These are phyloP conservation scores for Ophioderma brevispina DNA, from an alignment of 35 echinoderm and acorn worm species.

Conservation along the genomic window DNA sequence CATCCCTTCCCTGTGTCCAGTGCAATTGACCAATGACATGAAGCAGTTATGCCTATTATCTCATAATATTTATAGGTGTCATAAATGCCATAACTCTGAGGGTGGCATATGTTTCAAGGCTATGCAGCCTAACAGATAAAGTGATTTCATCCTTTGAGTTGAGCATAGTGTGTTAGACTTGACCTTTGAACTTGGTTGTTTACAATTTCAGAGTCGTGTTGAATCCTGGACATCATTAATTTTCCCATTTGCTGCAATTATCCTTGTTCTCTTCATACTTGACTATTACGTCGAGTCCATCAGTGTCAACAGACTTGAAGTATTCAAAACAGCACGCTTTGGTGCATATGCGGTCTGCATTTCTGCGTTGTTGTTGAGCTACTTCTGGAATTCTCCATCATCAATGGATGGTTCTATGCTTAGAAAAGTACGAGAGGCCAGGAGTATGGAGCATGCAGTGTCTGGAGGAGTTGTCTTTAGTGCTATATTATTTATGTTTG, in stretches of 20 bases:
- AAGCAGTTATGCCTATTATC: too few species aligned
- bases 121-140: too few species aligned
- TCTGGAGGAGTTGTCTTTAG: conserved; percentile 89
- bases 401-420: conserved; percentile 6
- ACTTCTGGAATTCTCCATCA: conserved; percentile 35
- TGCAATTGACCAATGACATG: too few species aligned
- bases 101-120: too few species aligned
- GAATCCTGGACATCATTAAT: conserved; percentile 75
- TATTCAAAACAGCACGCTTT: conserved; percentile 74
- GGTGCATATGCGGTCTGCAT: conserved; percentile 60
- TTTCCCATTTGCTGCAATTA: conserved; percentile 72
- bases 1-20: too few species aligned
- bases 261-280: conserved; percentile 77
- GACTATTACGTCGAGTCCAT: conserved; percentile 95
- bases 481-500: conserved; percentile 78
- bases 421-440: neutral
- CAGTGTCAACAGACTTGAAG: conserved; percentile 65
- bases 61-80: too few species aligned
- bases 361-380: conserved; percentile 59
- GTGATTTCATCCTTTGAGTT: too few species aligned
- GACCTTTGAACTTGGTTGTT: too few species aligned
- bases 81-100: too few species aligned
- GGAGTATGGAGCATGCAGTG: conserved; percentile 67
- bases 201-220: conserved; percentile 58
- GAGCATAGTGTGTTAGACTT: too few species aligned